A percentile compares a stretch with the other conserved stretches of the same genome.
Conservation (phyloP, 1,140 invertebrate species). For the Polypedilum pembai region DNA sequence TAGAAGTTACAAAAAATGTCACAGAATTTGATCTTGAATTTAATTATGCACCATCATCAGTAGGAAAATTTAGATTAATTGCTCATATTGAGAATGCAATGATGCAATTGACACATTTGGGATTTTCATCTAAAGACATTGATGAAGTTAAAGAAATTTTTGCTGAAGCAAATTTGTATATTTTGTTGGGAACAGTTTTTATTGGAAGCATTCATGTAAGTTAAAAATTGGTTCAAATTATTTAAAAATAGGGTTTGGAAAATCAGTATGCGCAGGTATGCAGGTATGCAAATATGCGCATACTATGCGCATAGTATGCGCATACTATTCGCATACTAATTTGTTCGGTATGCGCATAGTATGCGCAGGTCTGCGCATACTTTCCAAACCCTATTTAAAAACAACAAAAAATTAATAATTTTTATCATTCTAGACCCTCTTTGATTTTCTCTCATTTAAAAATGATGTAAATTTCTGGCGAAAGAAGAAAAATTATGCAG, state of each 20-base stretch:
- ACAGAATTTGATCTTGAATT: constrained; percentile 50
- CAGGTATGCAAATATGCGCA: no score
- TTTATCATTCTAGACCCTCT: constrained; percentile 65
- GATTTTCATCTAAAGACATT: constrained; percentile 88
- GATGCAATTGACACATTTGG: constrained; percentile 60
- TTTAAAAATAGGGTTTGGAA: neutral
- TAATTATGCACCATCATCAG: constrained; percentile 55
- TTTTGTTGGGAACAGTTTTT: constrained; percentile 85
- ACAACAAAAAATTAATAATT: no score
- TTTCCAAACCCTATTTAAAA: no score
- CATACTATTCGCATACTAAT: no score
- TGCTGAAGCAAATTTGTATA: constrained; percentile 88
- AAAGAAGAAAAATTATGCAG: constrained; percentile 72
- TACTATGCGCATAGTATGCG: no score
- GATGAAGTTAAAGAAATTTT: constrained; percentile 97
- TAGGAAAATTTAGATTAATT: constrained; percentile 65
- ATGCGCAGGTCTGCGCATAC: no score
- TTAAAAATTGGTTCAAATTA: constrained; percentile 33
- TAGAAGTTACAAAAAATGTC: constrained; percentile 52
- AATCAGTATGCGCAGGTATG: neutral
- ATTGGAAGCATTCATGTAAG: constrained; percentile 91
- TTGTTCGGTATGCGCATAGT: no score
- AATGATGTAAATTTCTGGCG: constrained; percentile 96
- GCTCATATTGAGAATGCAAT: constrained; percentile 75
- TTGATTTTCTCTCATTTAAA: constrained; percentile 96